A percentile compares a stretch with the other conserved stretches of the same genome.
Evolutionary conservation across 2,888 invertebrate genomes (phyloP).

Genomic region (Leptinotarsa juncta): DNA sequence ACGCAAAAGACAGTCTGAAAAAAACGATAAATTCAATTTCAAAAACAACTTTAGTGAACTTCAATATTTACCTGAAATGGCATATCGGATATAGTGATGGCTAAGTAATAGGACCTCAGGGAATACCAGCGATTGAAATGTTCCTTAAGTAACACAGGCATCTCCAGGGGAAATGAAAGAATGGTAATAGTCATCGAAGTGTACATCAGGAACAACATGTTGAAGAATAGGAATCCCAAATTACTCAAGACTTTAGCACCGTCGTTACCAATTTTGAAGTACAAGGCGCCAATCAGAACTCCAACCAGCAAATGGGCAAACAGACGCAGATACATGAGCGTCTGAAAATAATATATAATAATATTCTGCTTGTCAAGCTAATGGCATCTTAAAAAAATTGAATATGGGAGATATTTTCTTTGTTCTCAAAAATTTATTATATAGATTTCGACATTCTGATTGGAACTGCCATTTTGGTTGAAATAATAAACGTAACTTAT

Average conservation of each 20-base stretch:
- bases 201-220: slow-evolving; percentile 98
- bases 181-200: slow-evolving; percentile 99
- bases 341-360: too few relatives aligned
- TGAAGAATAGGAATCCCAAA: slow-evolving; percentile 96
- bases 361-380: background rate
- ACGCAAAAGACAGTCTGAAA: slow-evolving; percentile 92
- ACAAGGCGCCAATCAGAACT: slow-evolving; percentile 92
- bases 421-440: too few relatives aligned
- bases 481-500: too few relatives aligned
- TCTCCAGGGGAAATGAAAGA: slow-evolving; percentile 95
- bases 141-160: slow-evolving; percentile 94
- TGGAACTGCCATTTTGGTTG: too few relatives aligned
- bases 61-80: slow-evolving; percentile 88
- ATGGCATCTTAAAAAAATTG: too few relatives aligned
- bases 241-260: slow-evolving; percentile 96
- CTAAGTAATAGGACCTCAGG: slow-evolving; percentile 91
- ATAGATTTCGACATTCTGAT: too few relatives aligned
- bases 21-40: slow-evolving; percentile 40
- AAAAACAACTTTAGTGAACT: background rate
- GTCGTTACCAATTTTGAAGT: slow-evolving; percentile 96
- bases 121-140: slow-evolving; percentile 99
- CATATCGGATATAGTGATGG: slow-evolving; percentile 95
- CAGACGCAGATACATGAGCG: slow-evolving; percentile 92
- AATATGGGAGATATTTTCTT: too few relatives aligned
- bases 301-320: slow-evolving; percentile 95